Percentiles rank a stretch among this genome's conserved stretches.
These are phyloP conservation scores for Crotalus viridis DNA, from an alignment of 2,113 vertebrate species.

Conservation along the genomic window DNA sequence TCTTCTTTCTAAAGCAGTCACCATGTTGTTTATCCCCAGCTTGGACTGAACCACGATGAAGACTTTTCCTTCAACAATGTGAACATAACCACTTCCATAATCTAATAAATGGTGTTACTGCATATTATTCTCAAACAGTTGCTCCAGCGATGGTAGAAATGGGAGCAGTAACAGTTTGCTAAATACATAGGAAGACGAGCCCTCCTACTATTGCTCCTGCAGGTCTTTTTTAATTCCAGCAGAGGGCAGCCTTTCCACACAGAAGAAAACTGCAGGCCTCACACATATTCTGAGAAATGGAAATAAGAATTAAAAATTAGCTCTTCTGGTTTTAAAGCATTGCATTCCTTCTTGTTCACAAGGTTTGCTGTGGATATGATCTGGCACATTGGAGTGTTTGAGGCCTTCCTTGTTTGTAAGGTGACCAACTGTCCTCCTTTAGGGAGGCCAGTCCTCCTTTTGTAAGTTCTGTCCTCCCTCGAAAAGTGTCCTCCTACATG, in stretches of 20 bases:
- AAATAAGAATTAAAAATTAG: background rate
- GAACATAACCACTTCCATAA: background rate
- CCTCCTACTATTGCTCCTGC: fast-evolving
- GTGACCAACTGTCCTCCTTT: no score
- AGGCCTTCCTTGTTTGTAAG: background rate
- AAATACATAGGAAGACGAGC: fast-evolving
- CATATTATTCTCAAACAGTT: background rate
- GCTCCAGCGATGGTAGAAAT: background rate
- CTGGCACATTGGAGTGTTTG: background rate
- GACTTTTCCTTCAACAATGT: no score
- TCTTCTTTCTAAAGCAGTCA: no score
- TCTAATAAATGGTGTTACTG: no score
- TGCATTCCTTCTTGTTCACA: background rate
- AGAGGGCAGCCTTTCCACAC: conserved; percentile 46
- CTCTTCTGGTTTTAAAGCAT: background rate
- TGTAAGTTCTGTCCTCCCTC: no score
- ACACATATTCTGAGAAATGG: background rate
- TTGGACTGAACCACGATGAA: no score
- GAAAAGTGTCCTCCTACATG: no score
- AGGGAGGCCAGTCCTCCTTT: no score
- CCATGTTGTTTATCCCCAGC: no score
- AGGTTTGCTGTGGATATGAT: background rate
- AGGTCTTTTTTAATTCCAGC: fast-evolving
- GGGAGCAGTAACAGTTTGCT: background rate
- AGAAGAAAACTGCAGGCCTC: background rate